These are phyloP conservation scores for Rhagologus leucostigma DNA, from an alignment of 2,113 vertebrate species.

Conservation along the genomic window DNA sequence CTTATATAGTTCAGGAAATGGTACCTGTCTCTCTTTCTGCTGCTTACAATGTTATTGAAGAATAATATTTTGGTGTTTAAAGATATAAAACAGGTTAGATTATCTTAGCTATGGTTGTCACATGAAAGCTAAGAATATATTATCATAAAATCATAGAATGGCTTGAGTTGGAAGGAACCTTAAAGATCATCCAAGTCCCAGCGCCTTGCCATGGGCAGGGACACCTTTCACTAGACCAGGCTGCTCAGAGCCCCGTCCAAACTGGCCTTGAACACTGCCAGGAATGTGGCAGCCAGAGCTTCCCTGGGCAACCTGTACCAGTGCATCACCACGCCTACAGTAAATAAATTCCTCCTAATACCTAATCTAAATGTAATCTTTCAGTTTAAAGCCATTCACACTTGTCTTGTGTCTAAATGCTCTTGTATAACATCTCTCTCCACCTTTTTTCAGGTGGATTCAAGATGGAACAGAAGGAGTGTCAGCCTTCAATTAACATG, in stretches of 20 bases:
- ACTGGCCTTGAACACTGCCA: background rate
- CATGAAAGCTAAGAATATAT: background rate
- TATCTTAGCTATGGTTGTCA: background rate
- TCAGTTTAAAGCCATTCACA: background rate
- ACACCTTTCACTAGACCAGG: background rate
- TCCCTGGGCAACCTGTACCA: background rate
- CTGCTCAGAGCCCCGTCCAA: background rate
- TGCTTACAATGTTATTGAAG: rapidly evolving
- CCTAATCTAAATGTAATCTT: rapidly evolving
- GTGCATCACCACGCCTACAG: background rate
- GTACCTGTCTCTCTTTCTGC: background rate
- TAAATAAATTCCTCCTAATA: background rate
- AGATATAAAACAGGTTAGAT: background rate
- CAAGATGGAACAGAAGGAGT: background rate
- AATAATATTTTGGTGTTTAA: background rate
- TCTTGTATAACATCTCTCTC: background rate
- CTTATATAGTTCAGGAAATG: background rate
- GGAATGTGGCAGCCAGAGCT: background rate
- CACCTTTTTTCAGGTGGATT: background rate
- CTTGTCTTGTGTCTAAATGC: background rate
- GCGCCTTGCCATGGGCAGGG: background rate
- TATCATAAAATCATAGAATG: background rate
- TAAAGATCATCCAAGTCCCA: background rate
- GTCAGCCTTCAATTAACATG: background rate
- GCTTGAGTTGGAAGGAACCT: background rate